phyloP scores from a whole-genome alignment of 2,113 vertebrate species.

The Hoplias malabaricus region DNA sequence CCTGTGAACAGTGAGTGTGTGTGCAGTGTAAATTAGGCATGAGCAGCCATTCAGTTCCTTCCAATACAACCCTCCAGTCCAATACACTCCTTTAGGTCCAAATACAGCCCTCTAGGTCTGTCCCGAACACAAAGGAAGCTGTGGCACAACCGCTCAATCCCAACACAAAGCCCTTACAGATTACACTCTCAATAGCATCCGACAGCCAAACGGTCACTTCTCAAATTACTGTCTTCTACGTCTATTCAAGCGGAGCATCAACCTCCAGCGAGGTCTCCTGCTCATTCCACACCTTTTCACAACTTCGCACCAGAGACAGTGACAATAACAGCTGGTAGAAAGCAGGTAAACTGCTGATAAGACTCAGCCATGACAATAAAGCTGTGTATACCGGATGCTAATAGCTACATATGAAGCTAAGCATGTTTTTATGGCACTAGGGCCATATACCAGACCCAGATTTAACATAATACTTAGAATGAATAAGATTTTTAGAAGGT shows the following conservation, averaged over 20 bases:
- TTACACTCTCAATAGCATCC: not conserved
- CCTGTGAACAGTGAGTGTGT: slow-evolving; percentile 10
- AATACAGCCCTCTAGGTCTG: not conserved
- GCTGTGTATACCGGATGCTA: not conserved
- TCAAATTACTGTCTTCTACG: not conserved
- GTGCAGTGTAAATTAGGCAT: slow-evolving; percentile 33
- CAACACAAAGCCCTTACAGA: not conserved
- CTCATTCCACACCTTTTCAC: not conserved
- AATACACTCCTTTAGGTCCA: not conserved
- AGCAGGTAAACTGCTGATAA: not conserved
- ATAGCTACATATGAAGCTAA: not conserved
- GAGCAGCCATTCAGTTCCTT: slow-evolving; percentile 8
- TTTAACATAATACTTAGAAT: not conserved
- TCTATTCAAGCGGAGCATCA: not conserved
- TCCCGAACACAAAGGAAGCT: not conserved
- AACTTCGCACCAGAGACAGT: not conserved
- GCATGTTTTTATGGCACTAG: not conserved
- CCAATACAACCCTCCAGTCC: not conserved
- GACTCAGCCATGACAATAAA: not conserved
- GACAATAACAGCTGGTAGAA: not conserved
- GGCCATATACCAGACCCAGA: not conserved
- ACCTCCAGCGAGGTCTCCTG: too few species aligned
- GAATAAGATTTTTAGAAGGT: not conserved
- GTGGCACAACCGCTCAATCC: not conserved
- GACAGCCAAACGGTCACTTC: not conserved